Evolutionary conservation across 2,888 invertebrate species (phyloP), one percentile per base, ranked within the genome.

Genomic region (Leucozona laternaria): DNA sequence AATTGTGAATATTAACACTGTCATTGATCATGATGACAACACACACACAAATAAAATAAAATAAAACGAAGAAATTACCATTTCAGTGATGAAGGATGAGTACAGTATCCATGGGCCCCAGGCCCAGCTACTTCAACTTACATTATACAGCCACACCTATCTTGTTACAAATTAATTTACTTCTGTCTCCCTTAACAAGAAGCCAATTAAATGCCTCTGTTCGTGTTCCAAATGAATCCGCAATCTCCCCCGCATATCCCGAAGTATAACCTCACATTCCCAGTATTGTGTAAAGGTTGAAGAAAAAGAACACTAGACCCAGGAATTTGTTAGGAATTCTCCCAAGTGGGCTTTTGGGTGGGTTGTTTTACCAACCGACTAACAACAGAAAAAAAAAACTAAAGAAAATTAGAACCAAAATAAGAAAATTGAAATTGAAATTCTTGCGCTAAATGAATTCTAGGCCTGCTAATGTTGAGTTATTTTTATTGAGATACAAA

Each of bases 181-280:
- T 77, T 73, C 37, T 68, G 71, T 81, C 77, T 68, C 43, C 43
- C 31, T 70, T 73, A 77, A 81, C 85, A 80, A 85, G 80, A 85
- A 85, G 85, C 85, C 85, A 85, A 85, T 85, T 85, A 85, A 85
- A 77, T 84, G 81, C 48, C 43, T 66, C 25, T 70, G 31, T 20
- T 64, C 73, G 45, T 68, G 53, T 53, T 68, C 68, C 22, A 48
- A 48, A 31, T 53, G 58, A 60, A 60, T 40, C 60, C 22, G 53
- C 28, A 60, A 60, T 60, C 15, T 17, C 15, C 60, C 15, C 31
- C 57, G 6, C 10, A 58, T 31, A 34, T 20, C 13, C 34, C 4
- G 8, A 45, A 34, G 20, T 20, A 31, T 13, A 48, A 48, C 43
- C 17, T 50, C 15, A 53, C 45, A 17, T 45, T 31, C 10, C 31